Evolutionary conservation across 35 echinoderm and acorn worm genomes (phyloP).

Genomic region (Heliocidaris tuberculata): DNA sequence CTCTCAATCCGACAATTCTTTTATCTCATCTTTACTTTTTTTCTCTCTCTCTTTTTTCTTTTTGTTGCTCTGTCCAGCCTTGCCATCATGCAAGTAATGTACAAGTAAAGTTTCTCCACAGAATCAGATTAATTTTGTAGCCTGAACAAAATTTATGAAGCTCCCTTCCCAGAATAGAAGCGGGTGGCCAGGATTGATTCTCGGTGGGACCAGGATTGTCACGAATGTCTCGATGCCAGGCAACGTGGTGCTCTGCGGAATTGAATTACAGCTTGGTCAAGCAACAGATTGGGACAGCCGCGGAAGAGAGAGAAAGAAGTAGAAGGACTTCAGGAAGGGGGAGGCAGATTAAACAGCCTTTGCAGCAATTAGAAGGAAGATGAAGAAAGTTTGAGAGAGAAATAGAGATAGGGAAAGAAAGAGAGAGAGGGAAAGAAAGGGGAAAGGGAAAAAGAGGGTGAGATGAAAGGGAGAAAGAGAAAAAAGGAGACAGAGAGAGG

Average conservation of each 20-base stretch:
- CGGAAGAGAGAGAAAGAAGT: neutral
- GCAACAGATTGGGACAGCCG: neutral
- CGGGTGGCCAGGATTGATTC: neutral
- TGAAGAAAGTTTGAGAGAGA: too few species aligned
- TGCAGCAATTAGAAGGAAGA: neutral
- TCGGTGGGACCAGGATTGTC: neutral
- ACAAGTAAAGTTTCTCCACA: neutral
- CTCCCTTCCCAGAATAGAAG: neutral
- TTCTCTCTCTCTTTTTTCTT: too few species aligned
- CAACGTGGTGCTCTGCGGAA: neutral
- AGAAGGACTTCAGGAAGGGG: neutral
- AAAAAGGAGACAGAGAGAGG: neutral
- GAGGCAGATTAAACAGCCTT: neutral
- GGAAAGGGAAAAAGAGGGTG: neutral
- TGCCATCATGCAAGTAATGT: neutral
- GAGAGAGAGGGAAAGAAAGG: neutral
- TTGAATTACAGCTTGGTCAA: slow-evolving; percentile 6
- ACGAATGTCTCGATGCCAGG: neutral
- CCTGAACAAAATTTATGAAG: neutral
- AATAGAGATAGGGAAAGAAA: neutral
- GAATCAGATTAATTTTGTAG: slow-evolving; percentile 4
- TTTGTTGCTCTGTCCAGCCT: neutral
- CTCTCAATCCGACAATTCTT: too few species aligned
- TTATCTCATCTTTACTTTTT: too few species aligned
- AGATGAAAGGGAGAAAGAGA: neutral